A percentile compares a stretch with the other conserved stretches of the same genome.
phyloP scores from a whole-genome alignment of 2,113 vertebrate genomes.

The Nycticryphes semicollaris region DNA sequence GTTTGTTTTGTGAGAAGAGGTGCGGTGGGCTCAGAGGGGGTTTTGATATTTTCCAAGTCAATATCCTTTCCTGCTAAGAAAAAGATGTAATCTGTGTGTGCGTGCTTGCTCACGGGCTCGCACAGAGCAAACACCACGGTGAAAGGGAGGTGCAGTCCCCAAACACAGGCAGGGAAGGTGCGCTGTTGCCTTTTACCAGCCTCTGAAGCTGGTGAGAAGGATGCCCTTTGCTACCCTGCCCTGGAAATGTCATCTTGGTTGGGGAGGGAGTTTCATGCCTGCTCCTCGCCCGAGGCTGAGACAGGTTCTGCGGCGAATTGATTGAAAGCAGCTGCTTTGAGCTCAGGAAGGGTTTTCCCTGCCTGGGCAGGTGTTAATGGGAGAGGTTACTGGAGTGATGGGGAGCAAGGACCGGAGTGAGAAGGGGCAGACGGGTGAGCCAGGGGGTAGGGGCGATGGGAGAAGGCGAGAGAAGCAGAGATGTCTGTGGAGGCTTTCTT shows the following conservation, averaged over 20 bases:
- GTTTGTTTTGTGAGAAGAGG: slow-evolving; percentile 36
- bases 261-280: slow-evolving; percentile 39
- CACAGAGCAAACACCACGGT: background rate
- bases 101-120: background rate
- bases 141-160: background rate
- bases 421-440: background rate
- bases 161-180: background rate
- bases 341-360: slow-evolving; percentile 57
- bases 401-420: background rate
- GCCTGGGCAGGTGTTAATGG: slow-evolving; percentile 2
- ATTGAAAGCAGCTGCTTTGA: slow-evolving; percentile 67
- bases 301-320: slow-evolving; percentile 46
- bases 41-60: slow-evolving; percentile 72
- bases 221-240: slow-evolving; percentile 54
- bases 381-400: slow-evolving; percentile 1
- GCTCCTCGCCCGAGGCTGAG: slow-evolving; percentile 38
- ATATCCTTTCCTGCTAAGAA: slow-evolving; percentile 58
- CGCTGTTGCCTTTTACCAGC: background rate
- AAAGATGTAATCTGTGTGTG: slow-evolving; percentile 18
- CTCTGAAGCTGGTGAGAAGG: background rate
- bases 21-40: slow-evolving; percentile 14
- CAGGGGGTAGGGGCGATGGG: background rate
- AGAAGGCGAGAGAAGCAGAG: background rate
- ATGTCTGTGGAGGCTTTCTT: background rate
- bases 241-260: slow-evolving; percentile 58